Base-by-base conservation (phyloP, 2,888 invertebrate genomes). In the Drosophila meridiana region DNA sequence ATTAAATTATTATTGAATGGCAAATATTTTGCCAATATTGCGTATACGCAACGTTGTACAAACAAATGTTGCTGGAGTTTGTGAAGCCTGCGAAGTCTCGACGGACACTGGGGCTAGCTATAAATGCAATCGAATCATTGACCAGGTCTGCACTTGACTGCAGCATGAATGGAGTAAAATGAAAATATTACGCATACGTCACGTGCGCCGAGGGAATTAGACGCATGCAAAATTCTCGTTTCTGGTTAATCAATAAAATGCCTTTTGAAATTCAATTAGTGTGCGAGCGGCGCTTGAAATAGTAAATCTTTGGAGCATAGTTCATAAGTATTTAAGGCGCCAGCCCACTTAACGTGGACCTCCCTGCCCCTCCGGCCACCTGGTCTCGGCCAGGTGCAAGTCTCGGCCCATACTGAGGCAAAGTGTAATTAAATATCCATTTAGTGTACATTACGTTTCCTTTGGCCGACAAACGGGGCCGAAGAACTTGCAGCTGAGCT, bases 371-470 rank as follows among this genome's bases (percentile, higher is more conserved):
- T 20, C 20, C 3, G 9, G 38, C 34, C 71, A 76, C 62, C 75
- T 71, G 74, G 42, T 48, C 61, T 8, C 42, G 48, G 11, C 72
- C 73, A 72, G 73, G 73, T 72, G 73, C 73, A 60, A 43, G 48
- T 52, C 28, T 43, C 20, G 38, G 55, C 40, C 40, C 36, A 8
- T 26, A 36, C 26, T 36, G 8, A 26, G 70, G 70, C 68, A 82
- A 89, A 82, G 84, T 87, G 87, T 85, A 85, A 85, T 85, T 85
- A 85, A 85, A 85, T 85, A 85, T 89, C 84, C 84, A 89, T 85
- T 85, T 89, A 87, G 89, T 87, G 87, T 85, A 84, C 89, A 89
- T 85, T 89, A 89, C 85, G 80, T 82, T 89, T 81, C 86, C 80
- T 80, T 80, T 70, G 71, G 71, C 82, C 69, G 66, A 68, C 86